These are phyloP conservation scores for Corydoras sp. DNA, from an alignment of 2,113 vertebrate genomes.

Conservation along the genomic window DNA sequence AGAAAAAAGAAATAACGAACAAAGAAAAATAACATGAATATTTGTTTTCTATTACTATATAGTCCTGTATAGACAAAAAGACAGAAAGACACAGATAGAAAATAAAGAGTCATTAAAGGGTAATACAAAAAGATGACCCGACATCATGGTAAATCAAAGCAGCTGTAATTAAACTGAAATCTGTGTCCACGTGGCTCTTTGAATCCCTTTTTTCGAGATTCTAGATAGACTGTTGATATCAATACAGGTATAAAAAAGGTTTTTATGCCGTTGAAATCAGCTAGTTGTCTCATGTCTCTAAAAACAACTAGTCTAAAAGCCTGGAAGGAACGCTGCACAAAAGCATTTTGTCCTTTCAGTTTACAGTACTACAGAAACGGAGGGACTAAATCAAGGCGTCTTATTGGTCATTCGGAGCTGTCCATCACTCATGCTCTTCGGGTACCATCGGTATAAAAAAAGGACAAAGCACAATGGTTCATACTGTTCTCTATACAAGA, in stretches of 20 bases:
- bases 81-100: not conserved
- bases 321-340: not conserved
- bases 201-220: not conserved
- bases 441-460: conserved; percentile 16
- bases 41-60: too few relatives aligned
- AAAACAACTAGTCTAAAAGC: conserved; percentile 27
- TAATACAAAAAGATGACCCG: not conserved
- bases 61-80: too few relatives aligned
- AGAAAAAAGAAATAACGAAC: too few relatives aligned
- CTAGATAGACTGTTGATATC: too few relatives aligned
- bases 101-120: not conserved
- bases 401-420: conserved; percentile 41
- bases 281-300: not conserved
- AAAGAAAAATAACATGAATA: too few relatives aligned
- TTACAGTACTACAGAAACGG: conserved; percentile 27
- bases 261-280: not conserved
- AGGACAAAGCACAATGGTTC: conserved; percentile 20
- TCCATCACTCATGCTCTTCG: conserved; percentile 26
- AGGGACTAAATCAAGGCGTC: conserved; percentile 45
- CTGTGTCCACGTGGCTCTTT: not conserved
- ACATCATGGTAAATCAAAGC: not conserved
- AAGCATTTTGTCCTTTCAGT: not conserved
- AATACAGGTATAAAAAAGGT: not conserved
- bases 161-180: not conserved
- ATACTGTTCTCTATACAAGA: conserved; percentile 26